Evolutionary conservation across 2,113 vertebrate species (phyloP).

Genomic region (Cyprinodon brontotheroides): DNA sequence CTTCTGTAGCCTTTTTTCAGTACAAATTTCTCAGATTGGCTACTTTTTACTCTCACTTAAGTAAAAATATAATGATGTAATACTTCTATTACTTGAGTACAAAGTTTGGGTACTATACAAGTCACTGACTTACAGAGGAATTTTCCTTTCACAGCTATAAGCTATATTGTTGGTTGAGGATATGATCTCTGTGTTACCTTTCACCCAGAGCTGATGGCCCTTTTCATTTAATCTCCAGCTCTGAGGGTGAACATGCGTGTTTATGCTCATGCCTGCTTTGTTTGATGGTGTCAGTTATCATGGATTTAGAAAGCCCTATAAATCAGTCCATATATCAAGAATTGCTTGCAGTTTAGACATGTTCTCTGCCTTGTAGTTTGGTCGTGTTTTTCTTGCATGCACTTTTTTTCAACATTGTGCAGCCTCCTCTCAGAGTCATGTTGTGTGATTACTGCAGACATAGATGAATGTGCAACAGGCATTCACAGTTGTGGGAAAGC

Average conservation of each 20-base stretch:
- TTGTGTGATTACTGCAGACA: conserved; percentile 79
- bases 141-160: conserved; percentile 11
- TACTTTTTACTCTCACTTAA: too few species aligned
- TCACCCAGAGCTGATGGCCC: conserved; percentile 38
- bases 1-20: too few species aligned
- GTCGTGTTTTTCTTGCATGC: conserved; percentile 9
- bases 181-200: conserved; percentile 51
- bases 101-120: too few species aligned
- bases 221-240: conserved; percentile 45
- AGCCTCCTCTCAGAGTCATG: conserved; percentile 16
- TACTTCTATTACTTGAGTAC: too few species aligned
- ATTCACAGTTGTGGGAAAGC: conserved; percentile 88
- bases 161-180: conserved; percentile 55
- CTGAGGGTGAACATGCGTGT: conserved; percentile 44
- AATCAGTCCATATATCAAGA: conserved; percentile 40
- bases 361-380: conserved; percentile 42
- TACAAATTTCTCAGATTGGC: too few species aligned
- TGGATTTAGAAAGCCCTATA: conserved; percentile 31
- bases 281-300: conserved; percentile 44
- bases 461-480: conserved; percentile 90
- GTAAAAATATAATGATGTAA: too few species aligned
- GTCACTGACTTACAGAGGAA: conserved; percentile 37
- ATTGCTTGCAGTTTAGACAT: conserved; percentile 15
- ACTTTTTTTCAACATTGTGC: not conserved
- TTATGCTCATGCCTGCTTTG: conserved; percentile 34